Evolutionary conservation across 2,113 vertebrate species (phyloP), one percentile per base, ranked within the genome.

Genomic region (Ctenodactylus gundi): DNA sequence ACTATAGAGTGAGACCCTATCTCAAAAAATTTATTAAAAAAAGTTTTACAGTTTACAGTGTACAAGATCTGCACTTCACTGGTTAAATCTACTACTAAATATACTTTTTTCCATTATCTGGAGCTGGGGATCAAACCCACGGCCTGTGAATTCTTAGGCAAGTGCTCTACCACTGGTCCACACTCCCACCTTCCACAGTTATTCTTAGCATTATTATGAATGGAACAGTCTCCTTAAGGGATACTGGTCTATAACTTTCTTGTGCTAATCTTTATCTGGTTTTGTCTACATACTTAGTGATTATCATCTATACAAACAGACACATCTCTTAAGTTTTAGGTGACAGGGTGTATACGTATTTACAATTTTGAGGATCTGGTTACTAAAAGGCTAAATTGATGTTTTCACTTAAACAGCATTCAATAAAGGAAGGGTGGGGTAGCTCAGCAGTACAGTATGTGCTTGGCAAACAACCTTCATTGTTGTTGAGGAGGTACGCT

Each of bases 351-450:
- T 75, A 14, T 85, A 82, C 12, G 57, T 73, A 77, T 88, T 93
- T 90, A 20, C 82, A 81, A 44, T 67, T 76, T 87, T 72, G 77
- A 85, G 25, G 6, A 68, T 85, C 11, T 92, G 17, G 39, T 72
- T 51, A 83, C 76, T 93, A 90, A 86, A 90, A 89, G 36, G 31
- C 76, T 76, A 73, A 76, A 15, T 31, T 62, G 70, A 9, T 81
- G 20, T 94, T 76, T 82, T 73, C 46, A 88, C 23, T 83, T 93
- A 93, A 91, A 78, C 68, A 31, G 55, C 25, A 25, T 64, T 91
- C 31, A 85, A 6, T 68, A 64, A 27, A 29, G 57, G 17, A 44
- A 34, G 39, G 15, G 57, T 39, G 29, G 27, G n/a, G 17, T 82
- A 62, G 39, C 9, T 82, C 14, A 57, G 6, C 15, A 46, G 72